Evolutionary conservation across 1,140 invertebrate genomes (phyloP).

Genomic region (Thaumetopoea pityocampa): DNA sequence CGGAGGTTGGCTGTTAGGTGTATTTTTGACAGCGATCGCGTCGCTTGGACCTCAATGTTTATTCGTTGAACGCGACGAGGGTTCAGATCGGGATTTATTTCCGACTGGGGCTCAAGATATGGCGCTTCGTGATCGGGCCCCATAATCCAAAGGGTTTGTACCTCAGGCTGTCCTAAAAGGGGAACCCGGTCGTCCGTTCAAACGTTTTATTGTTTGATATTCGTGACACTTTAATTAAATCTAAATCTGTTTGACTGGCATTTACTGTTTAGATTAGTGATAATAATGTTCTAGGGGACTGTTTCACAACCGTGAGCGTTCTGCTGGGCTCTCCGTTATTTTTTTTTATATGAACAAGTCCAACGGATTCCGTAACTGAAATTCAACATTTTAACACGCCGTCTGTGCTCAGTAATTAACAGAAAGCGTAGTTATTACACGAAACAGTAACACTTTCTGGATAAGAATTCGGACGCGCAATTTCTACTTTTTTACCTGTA

Average conservation of each 20-base stretch:
- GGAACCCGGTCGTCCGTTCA: conserved; percentile 5
- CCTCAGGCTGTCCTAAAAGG: conserved; percentile 12
- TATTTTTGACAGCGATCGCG: conserved; percentile 43
- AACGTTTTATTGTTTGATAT: conserved; percentile 15
- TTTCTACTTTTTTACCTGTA: conserved; percentile 51
- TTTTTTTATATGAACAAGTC: too few relatives aligned
- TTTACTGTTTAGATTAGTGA: too few relatives aligned
- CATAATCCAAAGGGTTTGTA: conserved; percentile 30
- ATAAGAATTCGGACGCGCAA: conserved; percentile 43
- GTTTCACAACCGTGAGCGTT: too few relatives aligned
- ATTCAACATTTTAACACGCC: conserved; percentile 42
- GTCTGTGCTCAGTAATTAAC: conserved; percentile 49
- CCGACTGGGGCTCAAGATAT: conserved; percentile 42
- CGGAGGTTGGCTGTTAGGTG: conserved; percentile 23
- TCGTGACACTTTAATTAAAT: conserved; percentile 18
- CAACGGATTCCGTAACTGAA: conserved; percentile 22
- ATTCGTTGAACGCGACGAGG: conserved; percentile 42
- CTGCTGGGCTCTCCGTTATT: too few relatives aligned
- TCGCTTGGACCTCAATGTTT: conserved; percentile 42
- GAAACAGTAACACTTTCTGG: conserved; percentile 44
- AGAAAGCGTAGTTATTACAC: conserved; percentile 45
- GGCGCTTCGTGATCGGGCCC: conserved; percentile 41
- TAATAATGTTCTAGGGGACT: too few relatives aligned
- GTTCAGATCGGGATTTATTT: conserved; percentile 57
- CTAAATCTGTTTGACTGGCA: conserved; percentile 11